These are phyloP conservation scores for Allobates femoralis DNA, from an alignment of 2,797 vertebrate genomes.

Conservation along the genomic window DNA sequence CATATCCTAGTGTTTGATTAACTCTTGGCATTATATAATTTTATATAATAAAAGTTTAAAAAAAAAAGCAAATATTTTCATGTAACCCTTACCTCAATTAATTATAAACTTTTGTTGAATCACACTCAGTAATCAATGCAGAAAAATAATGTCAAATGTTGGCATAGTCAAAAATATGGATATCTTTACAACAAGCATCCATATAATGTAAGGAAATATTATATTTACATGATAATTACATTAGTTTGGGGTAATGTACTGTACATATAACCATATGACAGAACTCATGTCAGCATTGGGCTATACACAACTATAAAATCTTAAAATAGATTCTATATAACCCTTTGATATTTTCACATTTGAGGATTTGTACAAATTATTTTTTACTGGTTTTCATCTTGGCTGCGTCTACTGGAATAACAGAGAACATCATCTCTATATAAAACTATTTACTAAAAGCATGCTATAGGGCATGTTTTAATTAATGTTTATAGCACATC, in stretches of 20 bases:
- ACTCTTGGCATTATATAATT: background rate
- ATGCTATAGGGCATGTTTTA: slow-evolving; percentile 22
- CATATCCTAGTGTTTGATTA: too few relatives aligned
- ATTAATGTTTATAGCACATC: background rate
- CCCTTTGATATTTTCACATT: background rate
- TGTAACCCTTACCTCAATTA: background rate
- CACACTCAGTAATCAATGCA: background rate
- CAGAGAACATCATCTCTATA: background rate
- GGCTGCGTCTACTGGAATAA: slow-evolving; percentile 19
- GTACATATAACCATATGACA: background rate
- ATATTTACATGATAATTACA: background rate
- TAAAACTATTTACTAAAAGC: background rate
- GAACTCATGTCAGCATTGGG: background rate
- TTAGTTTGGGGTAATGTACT: background rate
- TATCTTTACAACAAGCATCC: background rate
- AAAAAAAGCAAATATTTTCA: background rate
- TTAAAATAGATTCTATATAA: background rate
- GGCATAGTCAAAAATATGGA: background rate
- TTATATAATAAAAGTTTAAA: background rate
- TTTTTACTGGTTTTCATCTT: background rate
- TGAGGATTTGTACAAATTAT: background rate
- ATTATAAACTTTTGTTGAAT: background rate
- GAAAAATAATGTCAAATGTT: background rate
- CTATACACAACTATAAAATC: background rate
- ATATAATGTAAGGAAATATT: background rate